A percentile compares a stretch with the other conserved stretches of the same genome.
phyloP scores from a whole-genome alignment of 2,113 vertebrate genomes.

The Podiceps cristatus region DNA sequence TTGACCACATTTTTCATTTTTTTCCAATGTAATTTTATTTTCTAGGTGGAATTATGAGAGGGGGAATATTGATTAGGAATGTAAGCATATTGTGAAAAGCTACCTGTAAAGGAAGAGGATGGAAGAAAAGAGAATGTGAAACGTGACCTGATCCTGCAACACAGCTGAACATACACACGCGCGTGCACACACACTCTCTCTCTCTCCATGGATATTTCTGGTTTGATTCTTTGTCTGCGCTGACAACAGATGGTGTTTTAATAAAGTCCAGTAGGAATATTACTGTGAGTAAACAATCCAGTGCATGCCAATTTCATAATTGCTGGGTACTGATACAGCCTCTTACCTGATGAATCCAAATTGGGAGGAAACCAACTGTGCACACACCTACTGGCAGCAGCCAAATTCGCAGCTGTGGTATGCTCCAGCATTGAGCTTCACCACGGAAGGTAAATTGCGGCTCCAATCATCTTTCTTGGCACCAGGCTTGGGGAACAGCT shows the following conservation, averaged over 20 bases:
- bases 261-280: constrained; percentile 99
- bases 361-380: constrained; percentile 82
- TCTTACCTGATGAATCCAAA: constrained; percentile 92
- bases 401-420: constrained; percentile 92
- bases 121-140: not conserved
- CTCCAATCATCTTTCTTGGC: constrained; percentile 82
- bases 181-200: not conserved
- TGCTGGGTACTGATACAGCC: constrained; percentile 98
- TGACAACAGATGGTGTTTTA: constrained; percentile 99
- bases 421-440: constrained; percentile 73
- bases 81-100: not conserved
- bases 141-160: not conserved
- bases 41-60: not conserved
- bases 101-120: not conserved
- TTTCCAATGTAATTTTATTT: not conserved
- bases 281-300: constrained; percentile 98
- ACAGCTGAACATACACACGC: not conserved
- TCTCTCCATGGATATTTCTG: constrained; percentile 63
- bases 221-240: constrained; percentile 86
- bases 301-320: constrained; percentile 98
- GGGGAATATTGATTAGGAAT: not conserved
- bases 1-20: not conserved
- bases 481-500: constrained; percentile 60
- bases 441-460: constrained; percentile 85
- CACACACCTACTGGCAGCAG: constrained; percentile 87